These are phyloP conservation scores for Ischnura elegans DNA, from an alignment of 2,888 invertebrate genomes.

Conservation along the genomic window DNA sequence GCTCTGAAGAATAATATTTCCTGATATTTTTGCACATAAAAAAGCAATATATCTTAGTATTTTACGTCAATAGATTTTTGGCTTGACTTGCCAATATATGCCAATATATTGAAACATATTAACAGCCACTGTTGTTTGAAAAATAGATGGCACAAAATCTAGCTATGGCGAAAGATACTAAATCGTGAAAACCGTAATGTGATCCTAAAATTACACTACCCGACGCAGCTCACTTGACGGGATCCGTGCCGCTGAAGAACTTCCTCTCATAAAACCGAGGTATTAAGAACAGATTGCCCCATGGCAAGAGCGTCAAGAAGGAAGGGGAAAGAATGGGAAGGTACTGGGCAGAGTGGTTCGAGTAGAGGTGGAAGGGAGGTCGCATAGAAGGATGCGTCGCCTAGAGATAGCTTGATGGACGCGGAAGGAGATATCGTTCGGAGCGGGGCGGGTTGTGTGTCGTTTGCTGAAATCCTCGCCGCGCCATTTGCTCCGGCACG, in stretches of 20 bases:
- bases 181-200: not conserved
- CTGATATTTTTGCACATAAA: no score
- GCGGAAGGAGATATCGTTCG: not conserved
- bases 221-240: not conserved
- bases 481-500: not conserved
- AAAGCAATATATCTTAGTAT: no score
- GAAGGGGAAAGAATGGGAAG: not conserved
- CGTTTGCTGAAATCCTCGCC: not conserved
- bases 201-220: not conserved
- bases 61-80: no score
- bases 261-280: slow-evolving; percentile 21
- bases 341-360: not conserved
- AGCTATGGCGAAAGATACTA: no score
- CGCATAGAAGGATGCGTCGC: no score
- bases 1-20: no score
- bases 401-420: not conserved
- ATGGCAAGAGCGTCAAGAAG: not conserved
- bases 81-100: no score
- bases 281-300: slow-evolving; percentile 23
- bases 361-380: not conserved
- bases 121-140: no score
- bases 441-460: not conserved
- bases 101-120: no score
- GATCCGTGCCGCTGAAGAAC: not conserved
- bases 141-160: no score